phyloP scores from a whole-genome alignment of 1,140 invertebrate species.

The Nephotettix cincticeps region DNA sequence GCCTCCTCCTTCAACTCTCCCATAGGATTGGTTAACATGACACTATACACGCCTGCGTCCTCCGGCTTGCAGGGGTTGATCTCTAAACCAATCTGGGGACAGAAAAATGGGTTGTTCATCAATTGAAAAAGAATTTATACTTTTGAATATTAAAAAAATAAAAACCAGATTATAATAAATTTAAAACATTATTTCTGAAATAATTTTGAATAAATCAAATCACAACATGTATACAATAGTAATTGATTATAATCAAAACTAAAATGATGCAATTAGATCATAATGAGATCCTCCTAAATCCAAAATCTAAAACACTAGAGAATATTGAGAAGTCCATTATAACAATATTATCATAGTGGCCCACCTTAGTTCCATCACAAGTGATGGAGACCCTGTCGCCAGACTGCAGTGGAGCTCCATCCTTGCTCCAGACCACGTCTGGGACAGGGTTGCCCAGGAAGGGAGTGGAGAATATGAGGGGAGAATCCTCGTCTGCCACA shows the following conservation, averaged over 20 bases:
- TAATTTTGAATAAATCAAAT: no score
- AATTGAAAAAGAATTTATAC: neutral
- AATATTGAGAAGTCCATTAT: no score
- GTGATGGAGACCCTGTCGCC: conserved; percentile 66
- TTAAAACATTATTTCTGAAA: no score
- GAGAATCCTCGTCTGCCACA: conserved; percentile 74
- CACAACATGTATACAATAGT: no score
- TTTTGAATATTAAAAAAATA: neutral
- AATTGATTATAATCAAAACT: no score
- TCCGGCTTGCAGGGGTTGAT: conserved; percentile 67
- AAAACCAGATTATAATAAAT: neutral
- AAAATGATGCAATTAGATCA: no score
- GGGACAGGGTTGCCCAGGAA: conserved; percentile 87
- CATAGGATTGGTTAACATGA: conserved; percentile 69
- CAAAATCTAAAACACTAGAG: no score
- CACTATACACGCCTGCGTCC: conserved; percentile 77
- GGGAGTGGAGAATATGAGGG: conserved; percentile 61
- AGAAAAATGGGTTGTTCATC: no score
- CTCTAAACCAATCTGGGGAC: conserved; percentile 64
- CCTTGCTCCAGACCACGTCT: conserved; percentile 79
- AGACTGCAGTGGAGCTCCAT: conserved; percentile 63
- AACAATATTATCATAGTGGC: no score
- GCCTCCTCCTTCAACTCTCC: conserved; percentile 68
- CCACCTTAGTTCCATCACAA: conserved; percentile 78
- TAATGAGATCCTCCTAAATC: no score